Percentiles rank a stretch among this genome's conserved stretches.
Conservation (phyloP, 2,888 invertebrate species). For the Autographa gamma region DNA sequence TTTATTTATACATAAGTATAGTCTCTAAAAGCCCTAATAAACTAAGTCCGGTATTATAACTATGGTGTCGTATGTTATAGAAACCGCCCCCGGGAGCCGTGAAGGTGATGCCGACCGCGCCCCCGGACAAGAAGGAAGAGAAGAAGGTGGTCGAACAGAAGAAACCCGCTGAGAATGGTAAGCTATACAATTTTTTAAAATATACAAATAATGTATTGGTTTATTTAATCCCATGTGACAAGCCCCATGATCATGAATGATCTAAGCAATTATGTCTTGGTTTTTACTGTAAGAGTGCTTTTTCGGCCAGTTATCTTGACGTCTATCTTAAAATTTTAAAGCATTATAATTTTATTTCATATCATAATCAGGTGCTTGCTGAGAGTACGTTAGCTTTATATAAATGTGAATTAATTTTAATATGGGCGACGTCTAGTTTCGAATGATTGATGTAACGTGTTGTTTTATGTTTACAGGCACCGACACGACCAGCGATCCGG, state of each 20-base stretch:
- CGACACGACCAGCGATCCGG: slow-evolving; percentile 85
- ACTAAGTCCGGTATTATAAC: background rate
- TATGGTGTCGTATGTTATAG: slow-evolving; percentile 79
- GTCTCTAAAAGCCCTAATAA: background rate
- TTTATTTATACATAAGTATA: background rate
- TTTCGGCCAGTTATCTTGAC: too few species aligned
- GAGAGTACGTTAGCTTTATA: too few species aligned
- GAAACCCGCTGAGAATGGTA: slow-evolving; percentile 85
- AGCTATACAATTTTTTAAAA: background rate
- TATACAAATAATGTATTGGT: too few species aligned
- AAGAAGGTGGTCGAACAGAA: slow-evolving; percentile 74
- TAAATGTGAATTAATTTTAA: too few species aligned
- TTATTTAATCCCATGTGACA: too few species aligned
- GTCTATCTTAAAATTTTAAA: too few species aligned
- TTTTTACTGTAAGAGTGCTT: too few species aligned
- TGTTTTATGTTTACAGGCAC: slow-evolving; percentile 77
- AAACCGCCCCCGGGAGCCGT: slow-evolving; percentile 94
- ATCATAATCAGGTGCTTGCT: too few species aligned
- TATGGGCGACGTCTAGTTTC: background rate
- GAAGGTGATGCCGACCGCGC: slow-evolving; percentile 93
- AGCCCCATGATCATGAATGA: too few species aligned
- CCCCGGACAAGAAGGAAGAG: slow-evolving; percentile 89
- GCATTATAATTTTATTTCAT: too few species aligned
- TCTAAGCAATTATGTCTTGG: too few species aligned
- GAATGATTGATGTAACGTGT: background rate